Evolutionary conservation across 1,140 invertebrate species (phyloP).

Genomic region (Atta cephalotes): DNA sequence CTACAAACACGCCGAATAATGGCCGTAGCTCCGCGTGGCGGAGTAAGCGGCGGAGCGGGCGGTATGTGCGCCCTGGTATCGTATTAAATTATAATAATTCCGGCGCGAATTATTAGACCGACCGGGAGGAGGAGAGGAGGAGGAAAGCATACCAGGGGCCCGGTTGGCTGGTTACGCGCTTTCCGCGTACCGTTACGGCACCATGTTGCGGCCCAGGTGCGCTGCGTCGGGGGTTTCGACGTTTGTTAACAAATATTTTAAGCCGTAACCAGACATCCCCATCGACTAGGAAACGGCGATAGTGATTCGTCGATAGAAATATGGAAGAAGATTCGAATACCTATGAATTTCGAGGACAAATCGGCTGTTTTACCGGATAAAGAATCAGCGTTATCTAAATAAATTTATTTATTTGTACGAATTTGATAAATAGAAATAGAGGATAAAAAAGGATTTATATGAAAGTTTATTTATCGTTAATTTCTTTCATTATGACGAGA

Average conservation of each 20-base stretch:
- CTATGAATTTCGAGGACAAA: not conserved
- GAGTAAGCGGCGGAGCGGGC: slow-evolving; percentile 57
- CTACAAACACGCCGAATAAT: slow-evolving; percentile 81
- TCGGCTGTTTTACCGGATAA: not conserved
- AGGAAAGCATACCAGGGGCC: slow-evolving; percentile 51
- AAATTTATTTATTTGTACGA: not conserved
- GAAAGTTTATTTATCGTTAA: not conserved
- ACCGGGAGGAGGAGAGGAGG: slow-evolving; percentile 12
- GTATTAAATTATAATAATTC: slow-evolving; percentile 84
- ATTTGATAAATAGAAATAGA: not conserved
- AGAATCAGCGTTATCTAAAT: not conserved
- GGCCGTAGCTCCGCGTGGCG: slow-evolving; percentile 66
- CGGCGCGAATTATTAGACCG: slow-evolving; percentile 75
- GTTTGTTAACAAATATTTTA: slow-evolving; percentile 82
- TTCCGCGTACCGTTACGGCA: slow-evolving; percentile 59
- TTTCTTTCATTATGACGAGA: not conserved
- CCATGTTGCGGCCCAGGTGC: slow-evolving; percentile 62
- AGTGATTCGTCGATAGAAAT: not conserved
- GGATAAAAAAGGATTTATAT: not conserved
- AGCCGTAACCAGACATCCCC: slow-evolving; percentile 76
- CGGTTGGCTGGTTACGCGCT: slow-evolving; percentile 67
- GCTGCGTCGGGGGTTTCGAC: slow-evolving; percentile 66
- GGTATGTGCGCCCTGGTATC: slow-evolving; percentile 71
- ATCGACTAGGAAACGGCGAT: slow-evolving; percentile 16
- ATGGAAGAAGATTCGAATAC: not conserved